Conservation (phyloP, 2,797 vertebrate genomes). For the Psittacula echo region DNA sequence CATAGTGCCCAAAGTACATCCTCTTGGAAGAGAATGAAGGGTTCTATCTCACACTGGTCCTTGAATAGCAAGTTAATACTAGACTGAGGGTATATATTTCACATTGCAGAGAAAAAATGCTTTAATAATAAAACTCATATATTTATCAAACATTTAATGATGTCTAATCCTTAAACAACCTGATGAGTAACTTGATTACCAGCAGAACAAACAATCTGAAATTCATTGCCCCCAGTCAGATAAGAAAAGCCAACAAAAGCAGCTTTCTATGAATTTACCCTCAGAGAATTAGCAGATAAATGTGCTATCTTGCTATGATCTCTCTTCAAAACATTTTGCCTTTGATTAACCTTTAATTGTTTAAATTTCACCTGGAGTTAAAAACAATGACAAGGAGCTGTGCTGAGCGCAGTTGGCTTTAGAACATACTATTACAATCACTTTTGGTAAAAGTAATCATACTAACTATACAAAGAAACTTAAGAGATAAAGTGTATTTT, state of each 20-base stretch:
- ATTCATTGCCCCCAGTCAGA: slow-evolving; percentile 36
- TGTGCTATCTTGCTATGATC: slow-evolving; percentile 19
- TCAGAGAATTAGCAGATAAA: slow-evolving; percentile 64
- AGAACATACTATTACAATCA: neutral
- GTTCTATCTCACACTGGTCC: neutral
- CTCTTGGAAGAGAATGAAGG: neutral
- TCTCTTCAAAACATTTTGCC: slow-evolving; percentile 41
- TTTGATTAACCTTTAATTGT: slow-evolving; percentile 66
- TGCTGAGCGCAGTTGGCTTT: neutral
- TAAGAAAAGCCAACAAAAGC: slow-evolving; percentile 46
- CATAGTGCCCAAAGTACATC: neutral
- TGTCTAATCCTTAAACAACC: slow-evolving; percentile 46
- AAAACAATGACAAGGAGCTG: neutral
- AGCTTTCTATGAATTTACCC: slow-evolving; percentile 31
- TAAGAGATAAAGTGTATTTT: neutral
- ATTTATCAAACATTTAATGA: slow-evolving; percentile 43
- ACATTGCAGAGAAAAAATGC: neutral
- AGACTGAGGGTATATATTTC: neutral
- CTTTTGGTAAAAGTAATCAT: neutral
- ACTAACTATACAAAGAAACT: neutral
- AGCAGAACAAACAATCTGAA: slow-evolving; percentile 49
- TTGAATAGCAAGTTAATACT: neutral
- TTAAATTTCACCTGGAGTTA: slow-evolving; percentile 39
- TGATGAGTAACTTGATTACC: slow-evolving; percentile 50
- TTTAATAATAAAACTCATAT: neutral